A percentile compares a stretch with the other conserved stretches of the same genome.
phyloP scores from a whole-genome alignment of 2,113 vertebrate genomes.

The Pterocles burchelli region DNA sequence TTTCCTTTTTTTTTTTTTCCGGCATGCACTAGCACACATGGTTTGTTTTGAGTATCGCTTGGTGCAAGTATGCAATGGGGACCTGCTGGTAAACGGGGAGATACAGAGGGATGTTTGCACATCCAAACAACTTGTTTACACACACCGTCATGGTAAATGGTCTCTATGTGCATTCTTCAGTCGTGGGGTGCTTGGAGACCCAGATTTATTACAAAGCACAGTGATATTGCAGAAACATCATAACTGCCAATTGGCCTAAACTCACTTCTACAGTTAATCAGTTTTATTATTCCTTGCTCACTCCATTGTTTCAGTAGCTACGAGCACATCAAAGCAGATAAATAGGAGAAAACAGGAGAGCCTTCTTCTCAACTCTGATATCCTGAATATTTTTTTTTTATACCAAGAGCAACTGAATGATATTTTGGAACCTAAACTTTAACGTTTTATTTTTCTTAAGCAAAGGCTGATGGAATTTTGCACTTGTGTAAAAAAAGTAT shows the following conservation, averaged over 20 bases:
- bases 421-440: neutral
- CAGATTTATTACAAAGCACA: neutral
- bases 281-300: neutral
- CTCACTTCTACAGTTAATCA: neutral
- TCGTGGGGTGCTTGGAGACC: rapidly evolving
- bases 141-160: neutral
- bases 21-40: neutral
- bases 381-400: neutral
- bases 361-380: neutral
- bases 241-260: neutral
- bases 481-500: neutral
- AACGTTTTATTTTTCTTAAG: neutral
- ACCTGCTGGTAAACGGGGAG: neutral
- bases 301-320: neutral
- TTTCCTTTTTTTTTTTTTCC: no score
- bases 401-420: neutral
- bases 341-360: neutral
- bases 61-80: neutral
- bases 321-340: neutral
- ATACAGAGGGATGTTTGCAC: neutral
- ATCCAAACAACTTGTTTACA: neutral
- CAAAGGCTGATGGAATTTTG: neutral
- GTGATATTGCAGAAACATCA: neutral
- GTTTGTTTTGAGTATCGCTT: neutral
- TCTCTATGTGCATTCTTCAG: neutral